Percentiles rank a stretch among this genome's conserved stretches.
Conservation (phyloP, 2,797 vertebrate genomes). For the Helarctos malayanus region DNA sequence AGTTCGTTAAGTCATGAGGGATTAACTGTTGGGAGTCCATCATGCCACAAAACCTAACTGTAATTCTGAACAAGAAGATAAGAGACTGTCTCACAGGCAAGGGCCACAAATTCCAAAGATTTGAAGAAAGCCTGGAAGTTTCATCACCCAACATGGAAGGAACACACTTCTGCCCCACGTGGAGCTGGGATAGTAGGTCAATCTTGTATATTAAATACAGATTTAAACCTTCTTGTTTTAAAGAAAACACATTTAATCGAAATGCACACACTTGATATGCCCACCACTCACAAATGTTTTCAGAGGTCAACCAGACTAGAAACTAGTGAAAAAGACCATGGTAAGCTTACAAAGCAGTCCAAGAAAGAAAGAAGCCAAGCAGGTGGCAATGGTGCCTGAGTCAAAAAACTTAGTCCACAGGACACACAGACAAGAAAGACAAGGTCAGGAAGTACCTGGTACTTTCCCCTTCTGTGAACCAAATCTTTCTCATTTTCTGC, state of each 20-base stretch:
- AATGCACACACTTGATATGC: not conserved
- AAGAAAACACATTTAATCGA: not conserved
- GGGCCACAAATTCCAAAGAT: not conserved
- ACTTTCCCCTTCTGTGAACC: not conserved
- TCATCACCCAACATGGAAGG: not conserved
- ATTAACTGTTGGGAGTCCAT: conserved; percentile 20
- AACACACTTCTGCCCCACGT: not conserved
- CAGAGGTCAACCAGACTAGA: not conserved
- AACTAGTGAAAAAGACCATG: not conserved
- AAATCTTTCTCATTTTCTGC: not conserved
- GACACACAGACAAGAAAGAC: not conserved
- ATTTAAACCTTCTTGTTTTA: not conserved
- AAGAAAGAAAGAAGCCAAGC: not conserved
- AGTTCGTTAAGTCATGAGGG: conserved; percentile 41
- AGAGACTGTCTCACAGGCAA: not conserved
- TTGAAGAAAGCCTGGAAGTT: conserved; percentile 33
- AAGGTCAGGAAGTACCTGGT: not conserved
- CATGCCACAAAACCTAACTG: not conserved
- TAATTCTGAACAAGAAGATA: conserved; percentile 53
- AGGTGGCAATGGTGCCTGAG: not conserved
- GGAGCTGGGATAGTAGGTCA: not conserved
- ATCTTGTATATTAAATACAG: not conserved
- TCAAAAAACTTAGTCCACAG: not conserved
- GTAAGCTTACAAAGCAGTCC: not conserved
- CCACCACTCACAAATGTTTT: not conserved